Evolutionary conservation across 2,113 vertebrate genomes (phyloP).

Genomic region (Lycocorax pyrrhopterus): DNA sequence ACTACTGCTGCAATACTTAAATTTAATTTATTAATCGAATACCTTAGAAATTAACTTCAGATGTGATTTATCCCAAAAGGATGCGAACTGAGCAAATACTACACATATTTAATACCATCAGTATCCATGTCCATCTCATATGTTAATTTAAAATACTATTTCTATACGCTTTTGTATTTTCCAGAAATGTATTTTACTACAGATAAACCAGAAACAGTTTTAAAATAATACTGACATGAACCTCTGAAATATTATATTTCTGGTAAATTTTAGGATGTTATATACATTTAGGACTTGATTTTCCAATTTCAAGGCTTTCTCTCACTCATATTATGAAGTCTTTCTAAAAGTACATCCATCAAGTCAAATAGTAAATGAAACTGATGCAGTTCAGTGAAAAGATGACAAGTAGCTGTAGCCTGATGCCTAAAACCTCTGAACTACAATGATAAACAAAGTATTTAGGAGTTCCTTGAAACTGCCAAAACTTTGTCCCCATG

Average conservation of each 20-base stretch:
- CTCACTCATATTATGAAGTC: neutral
- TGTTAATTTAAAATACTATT: neutral
- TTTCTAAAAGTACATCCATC: neutral
- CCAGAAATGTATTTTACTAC: neutral
- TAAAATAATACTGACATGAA: neutral
- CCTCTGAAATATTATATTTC: neutral
- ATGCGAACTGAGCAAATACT: neutral
- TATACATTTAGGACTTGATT: neutral
- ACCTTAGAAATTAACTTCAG: neutral
- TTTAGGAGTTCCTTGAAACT: neutral
- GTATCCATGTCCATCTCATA: neutral
- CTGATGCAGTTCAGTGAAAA: neutral
- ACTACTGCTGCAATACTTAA: neutral
- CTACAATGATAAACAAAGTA: neutral
- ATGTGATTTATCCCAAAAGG: neutral
- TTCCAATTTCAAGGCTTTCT: neutral
- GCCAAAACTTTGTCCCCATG: neutral
- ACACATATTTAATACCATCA: neutral
- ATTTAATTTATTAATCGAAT: neutral
- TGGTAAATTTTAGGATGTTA: neutral
- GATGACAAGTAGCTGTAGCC: neutral
- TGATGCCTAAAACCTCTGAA: neutral
- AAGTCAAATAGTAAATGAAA: neutral
- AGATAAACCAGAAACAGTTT: neutral
- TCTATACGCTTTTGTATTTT: neutral